A percentile compares a stretch with the other conserved stretches of the same genome.
These are phyloP conservation scores for Spodoptera picta DNA, from an alignment of 2,888 invertebrate species.

Conservation along the genomic window DNA sequence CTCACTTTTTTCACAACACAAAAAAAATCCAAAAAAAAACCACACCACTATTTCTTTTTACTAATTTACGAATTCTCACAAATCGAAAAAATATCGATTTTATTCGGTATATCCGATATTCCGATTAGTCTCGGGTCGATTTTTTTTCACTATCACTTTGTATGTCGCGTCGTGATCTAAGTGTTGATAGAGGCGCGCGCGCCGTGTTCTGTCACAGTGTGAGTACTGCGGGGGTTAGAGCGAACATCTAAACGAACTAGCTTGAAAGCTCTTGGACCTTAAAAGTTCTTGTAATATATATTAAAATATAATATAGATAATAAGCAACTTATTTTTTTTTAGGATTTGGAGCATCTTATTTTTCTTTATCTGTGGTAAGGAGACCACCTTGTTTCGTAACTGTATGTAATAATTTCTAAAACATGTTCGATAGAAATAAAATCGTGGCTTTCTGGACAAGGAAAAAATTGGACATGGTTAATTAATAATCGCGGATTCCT, in stretches of 20 bases:
- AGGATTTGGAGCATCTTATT: no score
- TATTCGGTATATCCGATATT: constrained; percentile 1
- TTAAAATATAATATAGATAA: no score
- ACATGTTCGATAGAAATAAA: no score
- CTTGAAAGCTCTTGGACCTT: constrained; percentile 40
- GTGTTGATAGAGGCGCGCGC: constrained; percentile 51
- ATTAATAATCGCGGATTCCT: no score
- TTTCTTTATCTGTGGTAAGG: no score
- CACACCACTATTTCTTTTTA: no score
- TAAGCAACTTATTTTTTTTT: neutral
- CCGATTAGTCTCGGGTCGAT: neutral
- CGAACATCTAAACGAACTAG: constrained; percentile 41
- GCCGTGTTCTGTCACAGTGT: constrained; percentile 48
- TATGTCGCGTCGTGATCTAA: constrained; percentile 44
- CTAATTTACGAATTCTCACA: constrained; percentile 4
- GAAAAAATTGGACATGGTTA: no score
- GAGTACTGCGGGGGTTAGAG: constrained; percentile 49
- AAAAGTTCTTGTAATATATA: constrained; percentile 1
- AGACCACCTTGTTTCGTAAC: no score
- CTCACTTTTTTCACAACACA: neutral
- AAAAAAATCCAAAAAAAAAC: constrained; percentile 6
- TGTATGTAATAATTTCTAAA: no score
- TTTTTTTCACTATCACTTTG: constrained; percentile 55
- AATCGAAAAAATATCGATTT: constrained; percentile 1
- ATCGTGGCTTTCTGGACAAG: no score